Conservation (phyloP, 2,888 invertebrate genomes). For the Xestia rhomboidea region DNA sequence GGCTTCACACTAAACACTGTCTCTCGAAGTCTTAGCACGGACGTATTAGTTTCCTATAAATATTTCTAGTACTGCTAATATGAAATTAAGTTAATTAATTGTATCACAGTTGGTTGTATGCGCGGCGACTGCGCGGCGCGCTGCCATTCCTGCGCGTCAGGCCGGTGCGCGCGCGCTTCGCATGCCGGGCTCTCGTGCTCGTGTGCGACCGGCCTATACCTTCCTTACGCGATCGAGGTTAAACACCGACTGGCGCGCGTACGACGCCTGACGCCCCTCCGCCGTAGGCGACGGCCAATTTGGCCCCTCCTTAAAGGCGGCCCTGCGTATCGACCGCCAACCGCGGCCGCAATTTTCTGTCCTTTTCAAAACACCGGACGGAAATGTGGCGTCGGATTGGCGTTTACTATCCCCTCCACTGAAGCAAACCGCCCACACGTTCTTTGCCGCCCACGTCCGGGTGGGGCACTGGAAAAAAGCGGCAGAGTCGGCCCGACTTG, state of each 20-base stretch:
- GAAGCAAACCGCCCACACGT: conserved; percentile 71
- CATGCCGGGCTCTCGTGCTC: conserved; percentile 81
- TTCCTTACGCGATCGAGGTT: conserved; percentile 85
- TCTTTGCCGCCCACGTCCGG: conserved; percentile 78
- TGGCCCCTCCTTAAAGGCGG: conserved; percentile 83
- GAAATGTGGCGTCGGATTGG: conserved; percentile 79
- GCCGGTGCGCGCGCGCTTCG: conserved; percentile 85
- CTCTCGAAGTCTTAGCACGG: conserved; percentile 88
- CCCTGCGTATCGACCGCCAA: conserved; percentile 77
- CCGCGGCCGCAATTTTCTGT: conserved; percentile 77
- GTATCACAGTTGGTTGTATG: conserved; percentile 88
- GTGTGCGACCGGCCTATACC: conserved; percentile 82
- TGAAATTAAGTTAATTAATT: conserved; percentile 80
- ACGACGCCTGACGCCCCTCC: conserved; percentile 87
- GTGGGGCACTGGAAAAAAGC: conserved; percentile 87
- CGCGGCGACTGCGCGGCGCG: conserved; percentile 88
- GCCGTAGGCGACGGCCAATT: conserved; percentile 87
- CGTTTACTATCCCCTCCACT: conserved; percentile 76
- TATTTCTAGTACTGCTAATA: conserved; percentile 77
- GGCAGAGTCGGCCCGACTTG: conserved; percentile 86
- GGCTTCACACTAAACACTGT: conserved; percentile 90
- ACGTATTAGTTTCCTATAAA: conserved; percentile 82
- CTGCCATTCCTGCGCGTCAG: conserved; percentile 87
- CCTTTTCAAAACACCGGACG: conserved; percentile 80
- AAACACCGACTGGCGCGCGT: conserved; percentile 89